phyloP scores from a whole-genome alignment of 2,888 invertebrate species.

The Melangyna quadrimaculata region DNA sequence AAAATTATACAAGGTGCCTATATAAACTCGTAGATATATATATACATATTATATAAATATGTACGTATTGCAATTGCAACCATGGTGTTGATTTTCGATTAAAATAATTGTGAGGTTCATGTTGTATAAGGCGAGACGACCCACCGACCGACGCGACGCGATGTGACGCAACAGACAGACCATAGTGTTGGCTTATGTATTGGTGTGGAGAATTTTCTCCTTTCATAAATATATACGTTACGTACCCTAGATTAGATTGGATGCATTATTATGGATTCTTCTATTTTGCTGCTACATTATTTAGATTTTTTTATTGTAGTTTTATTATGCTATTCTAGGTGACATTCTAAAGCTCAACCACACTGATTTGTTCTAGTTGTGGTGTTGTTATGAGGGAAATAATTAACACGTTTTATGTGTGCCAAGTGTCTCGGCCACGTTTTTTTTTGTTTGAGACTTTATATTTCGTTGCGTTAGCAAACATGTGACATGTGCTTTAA shows the following conservation, averaged over 20 bases:
- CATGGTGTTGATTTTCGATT: conserved; percentile 47
- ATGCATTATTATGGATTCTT: conserved; percentile 57
- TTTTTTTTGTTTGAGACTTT: neutral
- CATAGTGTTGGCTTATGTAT: neutral
- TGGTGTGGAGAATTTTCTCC: conserved; percentile 2
- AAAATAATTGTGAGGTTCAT: conserved; percentile 6
- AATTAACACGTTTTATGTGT: conserved; percentile 28
- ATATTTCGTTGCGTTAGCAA: neutral
- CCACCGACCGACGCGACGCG: neutral
- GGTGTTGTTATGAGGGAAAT: conserved; percentile 31
- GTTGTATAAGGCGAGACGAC: conserved; percentile 18
- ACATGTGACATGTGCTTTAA: neutral
- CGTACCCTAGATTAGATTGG: conserved; percentile 35
- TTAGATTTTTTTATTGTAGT: conserved; percentile 1
- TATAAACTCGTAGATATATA: neutral
- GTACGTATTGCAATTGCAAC: neutral
- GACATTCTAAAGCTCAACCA: conserved; percentile 43
- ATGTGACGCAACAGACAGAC: neutral
- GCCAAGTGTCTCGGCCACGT: conserved; percentile 29
- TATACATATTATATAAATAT: neutral
- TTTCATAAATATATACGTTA: neutral
- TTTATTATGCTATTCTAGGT: conserved; percentile 23
- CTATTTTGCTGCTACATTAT: conserved; percentile 12
- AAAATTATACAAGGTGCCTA: neutral
- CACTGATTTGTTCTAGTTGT: conserved; percentile 47